Evolutionary conservation across 2,797 vertebrate genomes (phyloP), one percentile per base, ranked within the genome.

Genomic region (Mus spretus): DNA sequence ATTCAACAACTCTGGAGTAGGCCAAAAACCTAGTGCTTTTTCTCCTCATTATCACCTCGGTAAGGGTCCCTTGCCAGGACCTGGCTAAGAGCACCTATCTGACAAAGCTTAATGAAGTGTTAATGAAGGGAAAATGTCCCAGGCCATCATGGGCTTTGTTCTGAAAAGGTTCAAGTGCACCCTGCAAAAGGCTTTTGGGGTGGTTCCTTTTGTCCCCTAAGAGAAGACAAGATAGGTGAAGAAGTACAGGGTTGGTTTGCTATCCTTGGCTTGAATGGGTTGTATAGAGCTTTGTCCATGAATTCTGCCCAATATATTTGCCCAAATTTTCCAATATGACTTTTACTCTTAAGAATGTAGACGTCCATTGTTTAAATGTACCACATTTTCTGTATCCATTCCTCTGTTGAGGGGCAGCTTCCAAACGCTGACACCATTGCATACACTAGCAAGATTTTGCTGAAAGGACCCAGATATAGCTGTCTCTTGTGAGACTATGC

Each of bases 41-140:
- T 88, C 98, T 98, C 95, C 80, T 97, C 95, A 95, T 96, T 97
- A 97, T 96, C 97, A 96, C 96, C 97, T 97, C 95, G 4, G 93
- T 96, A 26, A 95, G 96, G 93, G 95, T 87, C 90, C 94, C 92
- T 97, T 90, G 96, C 95, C 90, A 91, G 90, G 94, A 91, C 93
- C 96, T 92, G 95, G 94, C 90, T 96, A 97, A 95, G 75, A 97
- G 86, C 77, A 81, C 37, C 14, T 89, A 87, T 94, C 89, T 95
- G 93, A 97, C 95, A 96, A 97, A 93, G 89, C 77, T 90, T 97
- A 97, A 96, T 96, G 83, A 97, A 97, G 96, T 97, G 96, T 95
- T 97, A 97, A 98, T 97, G 97, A 97, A 97, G 94, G 88, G 59
- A 70, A 88, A 97, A 93, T 77, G 37, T 83, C 90, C 94, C 59